These are phyloP conservation scores for Hyppa rectilinea DNA, from an alignment of 2,888 invertebrate species.

Conservation along the genomic window DNA sequence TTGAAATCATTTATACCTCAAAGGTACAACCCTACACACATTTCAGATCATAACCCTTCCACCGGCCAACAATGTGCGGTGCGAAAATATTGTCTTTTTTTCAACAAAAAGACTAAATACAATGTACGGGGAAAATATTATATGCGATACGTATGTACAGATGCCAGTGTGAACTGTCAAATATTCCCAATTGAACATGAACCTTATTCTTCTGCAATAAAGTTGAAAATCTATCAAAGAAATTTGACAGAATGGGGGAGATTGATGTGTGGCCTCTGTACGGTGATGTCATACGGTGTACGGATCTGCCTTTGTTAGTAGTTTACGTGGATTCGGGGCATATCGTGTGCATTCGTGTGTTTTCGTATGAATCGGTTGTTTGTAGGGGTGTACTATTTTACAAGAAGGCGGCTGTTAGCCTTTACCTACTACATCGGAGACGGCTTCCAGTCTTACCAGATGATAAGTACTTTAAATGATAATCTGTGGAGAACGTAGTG, in stretches of 20 bases:
- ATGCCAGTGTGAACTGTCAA: too few relatives aligned
- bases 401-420: too few relatives aligned
- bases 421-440: too few relatives aligned
- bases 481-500: too few relatives aligned
- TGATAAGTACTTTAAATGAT: too few relatives aligned
- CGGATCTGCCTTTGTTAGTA: background rate
- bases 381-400: background rate
- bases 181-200: too few relatives aligned
- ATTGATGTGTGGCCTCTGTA: too few relatives aligned
- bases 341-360: constrained; percentile 17
- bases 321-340: background rate
- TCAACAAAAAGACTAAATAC: constrained; percentile 45
- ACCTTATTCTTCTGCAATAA: too few relatives aligned
- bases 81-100: constrained; percentile 45
- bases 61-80: constrained; percentile 13
- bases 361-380: constrained; percentile 14
- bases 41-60: constrained; percentile 16
- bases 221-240: too few relatives aligned
- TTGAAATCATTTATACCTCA: background rate
- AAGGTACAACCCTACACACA: constrained; percentile 21
- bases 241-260: too few relatives aligned
- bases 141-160: constrained; percentile 12
- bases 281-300: constrained; percentile 23
- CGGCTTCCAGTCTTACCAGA: too few relatives aligned
- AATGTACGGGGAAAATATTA: constrained; percentile 5